These are phyloP conservation scores for Oryctolagus cuniculus DNA, from an alignment of 2,113 vertebrate genomes.

Conservation along the genomic window mOryCun1.1 NC_091433.1:160031501-160032000, in stretches of 20 bases:
- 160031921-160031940: background rate
- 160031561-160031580: background rate
- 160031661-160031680: background rate
- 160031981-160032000: background rate
- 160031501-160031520: too few species aligned
- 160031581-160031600: background rate
- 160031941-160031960: background rate
- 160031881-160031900: background rate
- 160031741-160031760: background rate
- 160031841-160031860: background rate
- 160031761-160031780: background rate
- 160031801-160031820: conserved; percentile 5
- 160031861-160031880: background rate
- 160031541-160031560: background rate
- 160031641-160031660: background rate
- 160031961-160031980: background rate
- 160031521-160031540: background rate
- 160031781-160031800: background rate
- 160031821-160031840: background rate
- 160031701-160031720: background rate
- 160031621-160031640: background rate
- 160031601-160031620: background rate
- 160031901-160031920: background rate
- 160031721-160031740: background rate
- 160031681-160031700: fast-evolving